These are phyloP conservation scores for Sanderia malayensis DNA, from an alignment of 30 jellyfish, hydroid and myxozoan species.

Conservation along the genomic window DNA sequence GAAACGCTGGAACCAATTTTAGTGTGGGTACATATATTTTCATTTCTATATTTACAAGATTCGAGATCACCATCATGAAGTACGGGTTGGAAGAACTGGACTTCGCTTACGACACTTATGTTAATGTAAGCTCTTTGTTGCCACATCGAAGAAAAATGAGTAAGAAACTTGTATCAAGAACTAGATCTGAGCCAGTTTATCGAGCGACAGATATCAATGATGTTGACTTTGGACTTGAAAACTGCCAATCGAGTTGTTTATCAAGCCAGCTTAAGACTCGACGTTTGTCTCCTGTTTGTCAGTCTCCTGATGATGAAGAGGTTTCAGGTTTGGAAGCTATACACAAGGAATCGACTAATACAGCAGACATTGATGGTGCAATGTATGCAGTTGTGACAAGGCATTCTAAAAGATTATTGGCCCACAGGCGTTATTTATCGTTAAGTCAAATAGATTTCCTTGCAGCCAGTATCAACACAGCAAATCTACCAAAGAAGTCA, in stretches of 20 bases:
- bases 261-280: not conserved
- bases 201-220: not conserved
- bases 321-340: not conserved
- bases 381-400: too few relatives aligned
- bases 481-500: too few relatives aligned
- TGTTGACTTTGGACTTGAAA: not conserved
- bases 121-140: slow-evolving; percentile 11
- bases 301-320: not conserved
- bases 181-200: slow-evolving; percentile 34
- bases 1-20: too few relatives aligned
- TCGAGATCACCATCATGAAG: slow-evolving; percentile 15
- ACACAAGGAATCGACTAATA: too few relatives aligned
- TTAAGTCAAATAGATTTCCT: too few relatives aligned
- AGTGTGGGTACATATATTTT: too few relatives aligned
- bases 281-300: not conserved
- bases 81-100: slow-evolving; percentile 8
- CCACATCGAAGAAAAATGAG: not conserved
- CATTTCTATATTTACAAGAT: too few relatives aligned
- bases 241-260: not conserved
- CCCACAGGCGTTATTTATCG: not conserved
- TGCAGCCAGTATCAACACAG: too few relatives aligned
- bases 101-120: slow-evolving; percentile 1
- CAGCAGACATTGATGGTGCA: too few relatives aligned
- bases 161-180: slow-evolving; percentile 20
- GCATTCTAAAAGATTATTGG: too few relatives aligned